Evolutionary conservation across 1,140 invertebrate genomes (phyloP).

Genomic region (Trichonephila clavata): DNA sequence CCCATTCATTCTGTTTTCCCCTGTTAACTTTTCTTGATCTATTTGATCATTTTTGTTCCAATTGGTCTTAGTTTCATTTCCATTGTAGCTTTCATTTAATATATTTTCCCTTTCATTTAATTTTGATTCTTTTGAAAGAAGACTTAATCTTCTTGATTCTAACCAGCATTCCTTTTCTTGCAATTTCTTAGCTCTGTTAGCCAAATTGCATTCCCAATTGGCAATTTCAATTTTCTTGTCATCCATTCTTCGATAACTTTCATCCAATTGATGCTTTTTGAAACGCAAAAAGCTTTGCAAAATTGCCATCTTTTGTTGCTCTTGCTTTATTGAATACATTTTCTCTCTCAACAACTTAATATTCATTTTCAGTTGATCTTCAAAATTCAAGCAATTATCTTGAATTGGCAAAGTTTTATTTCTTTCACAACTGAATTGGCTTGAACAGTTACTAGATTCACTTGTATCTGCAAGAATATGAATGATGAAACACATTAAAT

Average conservation of each 20-base stretch:
- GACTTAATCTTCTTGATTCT: neutral
- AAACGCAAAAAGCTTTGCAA: slow-evolving; percentile 61
- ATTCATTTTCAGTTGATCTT: slow-evolving; percentile 14
- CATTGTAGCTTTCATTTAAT: neutral
- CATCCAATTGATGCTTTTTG: slow-evolving; percentile 55
- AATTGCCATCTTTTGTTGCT: slow-evolving; percentile 68
- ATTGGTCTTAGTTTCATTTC: neutral
- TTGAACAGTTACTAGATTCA: neutral
- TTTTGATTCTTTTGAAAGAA: slow-evolving; percentile 28
- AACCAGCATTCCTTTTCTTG: slow-evolving; percentile 52
- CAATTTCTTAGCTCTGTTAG: slow-evolving; percentile 4
- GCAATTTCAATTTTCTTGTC: slow-evolving; percentile 57
- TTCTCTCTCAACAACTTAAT: slow-evolving; percentile 24
- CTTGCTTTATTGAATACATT: slow-evolving; percentile 37
- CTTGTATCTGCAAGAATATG: neutral
- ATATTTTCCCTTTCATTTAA: slow-evolving; percentile 36
- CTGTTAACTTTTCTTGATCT: neutral
- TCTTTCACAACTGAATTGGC: neutral
- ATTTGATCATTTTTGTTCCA: neutral
- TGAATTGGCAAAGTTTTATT: neutral
- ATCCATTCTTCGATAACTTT: slow-evolving; percentile 37
- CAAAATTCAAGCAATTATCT: neutral
- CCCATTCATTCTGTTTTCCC: neutral
- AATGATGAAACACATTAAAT: neutral
- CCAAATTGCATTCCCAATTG: slow-evolving; percentile 56